phyloP scores from a whole-genome alignment of 2,797 vertebrate species.

The Sebastes itinus region DNA sequence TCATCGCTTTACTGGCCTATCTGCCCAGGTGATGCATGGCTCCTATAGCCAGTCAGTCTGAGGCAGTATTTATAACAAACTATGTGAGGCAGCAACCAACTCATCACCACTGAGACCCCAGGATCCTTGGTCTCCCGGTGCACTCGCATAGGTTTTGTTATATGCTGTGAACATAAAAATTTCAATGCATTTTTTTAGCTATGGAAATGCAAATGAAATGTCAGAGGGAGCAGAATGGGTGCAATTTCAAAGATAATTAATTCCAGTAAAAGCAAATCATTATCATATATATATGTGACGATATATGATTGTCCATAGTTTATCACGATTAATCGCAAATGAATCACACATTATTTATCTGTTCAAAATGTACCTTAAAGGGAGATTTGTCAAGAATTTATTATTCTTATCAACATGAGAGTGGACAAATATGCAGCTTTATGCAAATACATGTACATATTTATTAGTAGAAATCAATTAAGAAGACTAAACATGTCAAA shows the following conservation, averaged over 20 bases:
- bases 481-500: no score
- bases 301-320: not conserved
- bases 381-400: no score
- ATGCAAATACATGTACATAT: no score
- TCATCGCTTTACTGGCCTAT: constrained; percentile 77
- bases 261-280: not conserved
- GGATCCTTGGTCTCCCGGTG: constrained; percentile 46
- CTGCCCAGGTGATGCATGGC: constrained; percentile 79
- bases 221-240: not conserved
- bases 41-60: constrained; percentile 71
- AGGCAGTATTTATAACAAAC: constrained; percentile 74
- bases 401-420: no score
- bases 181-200: constrained; percentile 5
- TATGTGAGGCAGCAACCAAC: constrained; percentile 60
- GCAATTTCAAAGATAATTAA: constrained; percentile 24
- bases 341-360: no score
- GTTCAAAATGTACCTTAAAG: no score
- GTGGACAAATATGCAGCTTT: no score
- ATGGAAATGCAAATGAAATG: constrained; percentile 50
- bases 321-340: no score
- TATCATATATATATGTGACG: not conserved
- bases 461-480: no score
- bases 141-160: constrained; percentile 19
- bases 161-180: constrained; percentile 19
- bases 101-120: constrained; percentile 44